These are phyloP conservation scores for Psittacula derbiana DNA, from an alignment of 2,797 vertebrate genomes.

Conservation along the genomic window DNA sequence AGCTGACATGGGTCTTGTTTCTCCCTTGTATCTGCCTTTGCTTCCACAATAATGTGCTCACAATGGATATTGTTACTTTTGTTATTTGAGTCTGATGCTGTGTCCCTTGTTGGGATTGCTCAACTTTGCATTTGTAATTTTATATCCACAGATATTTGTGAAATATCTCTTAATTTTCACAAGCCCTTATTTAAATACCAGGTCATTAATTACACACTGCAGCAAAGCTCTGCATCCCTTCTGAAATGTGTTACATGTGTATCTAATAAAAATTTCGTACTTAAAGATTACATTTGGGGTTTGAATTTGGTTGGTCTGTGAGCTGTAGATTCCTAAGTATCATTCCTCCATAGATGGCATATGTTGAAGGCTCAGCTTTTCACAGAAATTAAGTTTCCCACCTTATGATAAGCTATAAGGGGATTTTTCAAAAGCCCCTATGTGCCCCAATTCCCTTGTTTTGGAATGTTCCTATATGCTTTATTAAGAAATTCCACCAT, in stretches of 20 bases:
- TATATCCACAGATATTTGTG: not conserved
- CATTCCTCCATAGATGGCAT: rapidly evolving
- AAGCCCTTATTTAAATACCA: not conserved
- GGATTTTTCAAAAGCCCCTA: not conserved
- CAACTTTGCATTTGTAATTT: not conserved
- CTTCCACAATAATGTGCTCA: not conserved
- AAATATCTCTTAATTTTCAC: not conserved
- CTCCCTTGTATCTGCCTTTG: not conserved
- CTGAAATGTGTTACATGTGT: not conserved
- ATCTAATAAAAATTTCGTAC: not conserved
- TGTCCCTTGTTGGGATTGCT: not conserved
- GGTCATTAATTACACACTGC: not conserved
- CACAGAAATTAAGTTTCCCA: not conserved
- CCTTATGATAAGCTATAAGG: not conserved
- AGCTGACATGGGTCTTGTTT: rapidly evolving
- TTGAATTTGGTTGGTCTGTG: rapidly evolving
- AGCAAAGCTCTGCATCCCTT: not conserved
- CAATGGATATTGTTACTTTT: not conserved
- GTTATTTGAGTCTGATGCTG: not conserved
- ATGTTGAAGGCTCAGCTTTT: not conserved
- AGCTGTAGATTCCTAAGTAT: not conserved
- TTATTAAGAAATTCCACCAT: not conserved
- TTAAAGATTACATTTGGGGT: rapidly evolving
- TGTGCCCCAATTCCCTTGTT: rapidly evolving
- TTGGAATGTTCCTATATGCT: not conserved